Base-by-base conservation (phyloP, 2,888 invertebrate genomes). In the Notodonta ziczac region DNA sequence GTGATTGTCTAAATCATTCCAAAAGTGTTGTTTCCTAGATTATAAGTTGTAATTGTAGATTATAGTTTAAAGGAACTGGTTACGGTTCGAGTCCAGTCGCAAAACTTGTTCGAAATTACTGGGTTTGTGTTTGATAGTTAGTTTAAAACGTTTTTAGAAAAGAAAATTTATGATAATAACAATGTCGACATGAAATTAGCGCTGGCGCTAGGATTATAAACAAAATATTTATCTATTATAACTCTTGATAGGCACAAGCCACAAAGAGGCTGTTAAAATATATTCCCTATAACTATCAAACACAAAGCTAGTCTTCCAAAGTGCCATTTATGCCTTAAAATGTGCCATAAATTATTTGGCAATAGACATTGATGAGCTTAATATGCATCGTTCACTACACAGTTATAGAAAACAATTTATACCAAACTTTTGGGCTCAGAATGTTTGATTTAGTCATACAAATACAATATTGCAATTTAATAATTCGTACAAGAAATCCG, bases 1-100 rank as follows among this genome's bases (percentile, higher is more conserved):
- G 91, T 92, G 91, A 91, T 85, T 69, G 70, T 81, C 67, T 61
- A 81, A 86, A 87, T 83, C 89, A 91, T 91, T 92, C 91, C 91
- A 91, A 87, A 87, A 83, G 79, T 79, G 77, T 80, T 84, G 76
- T 83, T 77, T 71, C 56, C 46, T 78, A 81, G 46, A 13, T 46
- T 46, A 6, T 46, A 46, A n/a, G 13, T 46, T 46, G 46, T 46
- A 46, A 46, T 46, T 46, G 46, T 46, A 46, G n/a, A 0, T 46
- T 46, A n/a, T n/a, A 46, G n/a, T 46, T n/a, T 10, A n/a, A 46
- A 13, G 3, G 5, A 46, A 46, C 46, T n/a, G 4, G 46, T 56
- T 63, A 46, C 67, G 13, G n/a, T 46, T 42, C 12, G 42, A 12
- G 46, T 39, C 32, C 46, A n/a, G 58, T 39, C 32, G 50, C 58